A percentile compares a stretch with the other conserved stretches of the same genome.
Conservation (phyloP, 2,888 invertebrate genomes). For the Cephus spinipes region DNA sequence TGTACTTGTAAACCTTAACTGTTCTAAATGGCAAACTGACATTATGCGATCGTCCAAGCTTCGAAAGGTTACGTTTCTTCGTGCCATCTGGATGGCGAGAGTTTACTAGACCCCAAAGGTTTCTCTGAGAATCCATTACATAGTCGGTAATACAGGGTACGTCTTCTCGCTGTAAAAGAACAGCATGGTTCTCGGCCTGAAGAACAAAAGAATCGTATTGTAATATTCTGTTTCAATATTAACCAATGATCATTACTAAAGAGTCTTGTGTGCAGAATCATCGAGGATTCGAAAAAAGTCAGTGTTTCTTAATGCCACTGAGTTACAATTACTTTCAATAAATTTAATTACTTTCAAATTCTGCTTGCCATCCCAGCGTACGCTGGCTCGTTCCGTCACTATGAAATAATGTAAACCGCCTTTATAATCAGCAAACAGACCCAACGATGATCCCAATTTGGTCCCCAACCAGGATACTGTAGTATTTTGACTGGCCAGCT, state of each 20-base stretch:
- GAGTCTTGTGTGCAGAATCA: neutral
- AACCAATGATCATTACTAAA: neutral
- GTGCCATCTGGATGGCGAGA: conserved; percentile 20
- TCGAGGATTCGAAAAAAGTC: neutral
- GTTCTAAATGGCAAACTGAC: conserved; percentile 26
- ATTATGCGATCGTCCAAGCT: conserved; percentile 11
- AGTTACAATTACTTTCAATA: neutral
- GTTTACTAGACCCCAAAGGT: conserved; percentile 48
- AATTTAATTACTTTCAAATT: conserved; percentile 43
- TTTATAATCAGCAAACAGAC: conserved; percentile 63
- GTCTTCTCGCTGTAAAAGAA: conserved; percentile 46
- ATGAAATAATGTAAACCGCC: conserved; percentile 67
- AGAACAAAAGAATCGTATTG: neutral
- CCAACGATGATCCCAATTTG: conserved; percentile 66
- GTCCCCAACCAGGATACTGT: conserved; percentile 57
- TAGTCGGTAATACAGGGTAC: conserved; percentile 50
- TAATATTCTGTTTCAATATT: neutral
- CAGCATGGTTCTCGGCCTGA: conserved; percentile 45
- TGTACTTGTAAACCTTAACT: conserved; percentile 28
- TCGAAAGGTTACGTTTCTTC: neutral
- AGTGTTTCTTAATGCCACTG: conserved; percentile 6
- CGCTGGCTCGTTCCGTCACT: conserved; percentile 64
- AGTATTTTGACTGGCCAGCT: conserved; percentile 25
- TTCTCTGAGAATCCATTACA: conserved; percentile 39
- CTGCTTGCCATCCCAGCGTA: conserved; percentile 67